A percentile compares a stretch with the other conserved stretches of the same genome.
Evolutionary conservation across 2,797 vertebrate species (phyloP).

Genomic region (Oryzias dopingdopingensis): DNA sequence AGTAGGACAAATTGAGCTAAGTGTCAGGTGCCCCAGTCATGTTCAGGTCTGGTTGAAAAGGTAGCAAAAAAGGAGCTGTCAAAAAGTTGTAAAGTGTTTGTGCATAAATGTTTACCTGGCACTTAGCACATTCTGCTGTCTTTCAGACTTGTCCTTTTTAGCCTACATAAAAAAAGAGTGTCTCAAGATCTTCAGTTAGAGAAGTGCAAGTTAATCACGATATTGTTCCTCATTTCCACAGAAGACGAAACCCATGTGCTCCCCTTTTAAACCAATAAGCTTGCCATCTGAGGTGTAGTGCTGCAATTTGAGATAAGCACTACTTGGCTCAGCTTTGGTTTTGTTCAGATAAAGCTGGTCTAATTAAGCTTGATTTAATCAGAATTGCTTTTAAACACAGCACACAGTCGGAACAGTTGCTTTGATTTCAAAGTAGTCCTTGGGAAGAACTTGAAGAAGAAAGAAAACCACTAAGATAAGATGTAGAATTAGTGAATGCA

Average conservation of each 20-base stretch:
- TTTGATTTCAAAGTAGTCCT: constrained; percentile 78
- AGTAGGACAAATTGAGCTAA: constrained; percentile 86
- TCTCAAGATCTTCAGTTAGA: constrained; percentile 51
- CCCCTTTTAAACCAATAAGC: constrained; percentile 61
- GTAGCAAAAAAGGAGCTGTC: constrained; percentile 73
- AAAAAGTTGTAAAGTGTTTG: constrained; percentile 69
- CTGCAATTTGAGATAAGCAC: constrained; percentile 81
- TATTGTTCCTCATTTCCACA: constrained; percentile 52
- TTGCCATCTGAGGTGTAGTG: constrained; percentile 70
- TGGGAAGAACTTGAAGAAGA: constrained; percentile 72
- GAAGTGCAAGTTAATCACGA: constrained; percentile 42
- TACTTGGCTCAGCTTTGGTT: constrained; percentile 72
- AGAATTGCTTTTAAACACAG: constrained; percentile 76
- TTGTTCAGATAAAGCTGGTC: constrained; percentile 78
- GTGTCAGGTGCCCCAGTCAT: constrained; percentile 83
- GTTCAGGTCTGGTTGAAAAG: constrained; percentile 73
- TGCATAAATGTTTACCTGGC: constrained; percentile 77
- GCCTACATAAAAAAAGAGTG: constrained; percentile 51
- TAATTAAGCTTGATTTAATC: constrained; percentile 85
- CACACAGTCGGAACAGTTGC: constrained; percentile 67
- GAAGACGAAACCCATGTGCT: constrained; percentile 49
- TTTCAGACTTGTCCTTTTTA: constrained; percentile 58
- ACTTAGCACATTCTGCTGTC: constrained; percentile 54
- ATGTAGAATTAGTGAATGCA: constrained; percentile 60
- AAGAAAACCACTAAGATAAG: constrained; percentile 63